Conservation (phyloP, 2,113 vertebrate genomes). For the Pedionomus torquatus region DNA sequence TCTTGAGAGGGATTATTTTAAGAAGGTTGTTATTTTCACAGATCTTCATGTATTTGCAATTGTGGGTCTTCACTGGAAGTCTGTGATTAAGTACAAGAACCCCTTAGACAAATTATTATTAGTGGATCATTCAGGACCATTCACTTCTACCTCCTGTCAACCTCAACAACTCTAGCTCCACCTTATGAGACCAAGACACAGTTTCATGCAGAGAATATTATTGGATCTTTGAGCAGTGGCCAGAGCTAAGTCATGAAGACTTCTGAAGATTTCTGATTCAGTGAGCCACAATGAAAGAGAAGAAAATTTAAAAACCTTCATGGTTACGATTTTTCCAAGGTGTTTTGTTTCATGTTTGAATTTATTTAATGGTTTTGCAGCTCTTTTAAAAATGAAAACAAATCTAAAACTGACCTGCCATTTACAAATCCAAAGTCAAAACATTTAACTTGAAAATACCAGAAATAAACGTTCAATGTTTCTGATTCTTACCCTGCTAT, state of each 20-base stretch:
- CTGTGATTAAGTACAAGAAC: neutral
- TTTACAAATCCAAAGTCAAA: neutral
- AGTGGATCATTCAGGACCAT: neutral
- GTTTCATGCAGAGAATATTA: neutral
- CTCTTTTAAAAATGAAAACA: neutral
- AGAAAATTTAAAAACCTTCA: neutral
- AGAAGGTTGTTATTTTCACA: neutral
- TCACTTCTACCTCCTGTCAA: neutral
- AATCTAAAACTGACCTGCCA: neutral
- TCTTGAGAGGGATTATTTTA: neutral
- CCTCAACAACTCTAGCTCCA: neutral
- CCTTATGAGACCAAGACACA: neutral
- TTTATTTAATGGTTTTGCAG: neutral
- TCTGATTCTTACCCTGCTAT: neutral
- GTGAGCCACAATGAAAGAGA: neutral
- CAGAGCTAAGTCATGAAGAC: neutral
- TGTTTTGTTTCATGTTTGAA: neutral
- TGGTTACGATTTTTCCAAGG: neutral
- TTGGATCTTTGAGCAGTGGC: neutral
- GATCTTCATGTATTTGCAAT: neutral
- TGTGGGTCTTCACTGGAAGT: neutral
- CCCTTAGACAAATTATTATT: neutral
- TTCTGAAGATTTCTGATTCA: neutral
- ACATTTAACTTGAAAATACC: neutral
- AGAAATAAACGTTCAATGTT: neutral